Conservation (phyloP, 2,113 vertebrate species). For the Trochalopteron elliotii region DNA sequence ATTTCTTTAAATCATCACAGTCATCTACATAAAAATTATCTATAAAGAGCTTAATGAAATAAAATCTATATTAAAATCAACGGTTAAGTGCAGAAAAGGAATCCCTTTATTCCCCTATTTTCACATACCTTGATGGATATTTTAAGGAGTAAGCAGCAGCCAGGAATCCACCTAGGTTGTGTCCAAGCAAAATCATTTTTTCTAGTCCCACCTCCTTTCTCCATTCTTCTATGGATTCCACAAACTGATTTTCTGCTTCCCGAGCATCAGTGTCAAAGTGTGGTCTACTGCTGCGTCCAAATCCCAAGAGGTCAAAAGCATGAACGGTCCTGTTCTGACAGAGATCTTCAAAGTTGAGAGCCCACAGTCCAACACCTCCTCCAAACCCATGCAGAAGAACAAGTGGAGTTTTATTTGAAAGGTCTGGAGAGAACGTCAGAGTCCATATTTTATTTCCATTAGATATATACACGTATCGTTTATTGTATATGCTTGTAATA, state of each 20-base stretch:
- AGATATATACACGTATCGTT: constrained; percentile 80
- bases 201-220: constrained; percentile 83
- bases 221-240: constrained; percentile 94
- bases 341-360: constrained; percentile 90
- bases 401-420: constrained; percentile 82
- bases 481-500: constrained; percentile 79
- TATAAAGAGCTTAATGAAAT: not conserved
- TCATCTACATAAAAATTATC: not conserved
- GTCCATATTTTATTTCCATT: constrained; percentile 89
- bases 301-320: constrained; percentile 91
- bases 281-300: constrained; percentile 92
- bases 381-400: constrained; percentile 95
- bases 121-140: constrained; percentile 85
- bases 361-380: constrained; percentile 93
- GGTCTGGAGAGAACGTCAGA: constrained; percentile 73
- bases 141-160: constrained; percentile 88
- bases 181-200: constrained; percentile 89
- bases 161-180: constrained; percentile 94
- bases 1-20: not conserved
- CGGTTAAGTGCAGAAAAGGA: not conserved
- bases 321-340: constrained; percentile 83
- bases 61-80: not conserved
- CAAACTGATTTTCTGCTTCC: constrained; percentile 90
- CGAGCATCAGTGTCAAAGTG: constrained; percentile 81
- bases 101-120: not conserved